A percentile compares a stretch with the other conserved stretches of the same genome.
Conservation (phyloP, 2,797 vertebrate genomes). For the Rhinatrema bivittatum region DNA sequence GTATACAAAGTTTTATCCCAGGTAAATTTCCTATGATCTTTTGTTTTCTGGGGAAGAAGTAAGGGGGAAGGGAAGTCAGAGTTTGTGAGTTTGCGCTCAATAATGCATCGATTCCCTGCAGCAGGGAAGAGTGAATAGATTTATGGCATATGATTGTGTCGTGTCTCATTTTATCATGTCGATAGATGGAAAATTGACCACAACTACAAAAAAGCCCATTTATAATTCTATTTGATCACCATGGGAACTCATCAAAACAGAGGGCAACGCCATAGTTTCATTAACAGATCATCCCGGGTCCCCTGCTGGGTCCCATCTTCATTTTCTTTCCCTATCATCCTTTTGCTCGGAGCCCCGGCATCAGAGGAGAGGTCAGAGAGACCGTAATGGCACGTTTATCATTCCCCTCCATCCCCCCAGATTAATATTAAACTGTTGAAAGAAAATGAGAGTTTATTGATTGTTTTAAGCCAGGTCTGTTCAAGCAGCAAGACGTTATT, state of each 20-base stretch:
- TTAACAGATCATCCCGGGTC: conserved; percentile 76
- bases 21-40: conserved; percentile 70
- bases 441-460: conserved; percentile 90
- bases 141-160: conserved; percentile 82
- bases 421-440: conserved; percentile 89
- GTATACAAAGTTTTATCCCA: conserved; percentile 61
- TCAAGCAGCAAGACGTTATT: conserved; percentile 72
- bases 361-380: conserved; percentile 62
- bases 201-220: conserved; percentile 81
- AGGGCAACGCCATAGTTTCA: conserved; percentile 72
- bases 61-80: too few relatives aligned
- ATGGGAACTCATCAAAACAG: conserved; percentile 79
- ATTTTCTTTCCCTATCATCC: conserved; percentile 71
- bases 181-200: conserved; percentile 83
- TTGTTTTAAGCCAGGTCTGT: conserved; percentile 80
- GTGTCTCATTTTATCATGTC: conserved; percentile 83
- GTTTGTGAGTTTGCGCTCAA: conserved; percentile 74
- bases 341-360: conserved; percentile 60
- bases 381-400: conserved; percentile 67
- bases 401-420: conserved; percentile 69
- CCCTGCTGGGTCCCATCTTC: conserved; percentile 77
- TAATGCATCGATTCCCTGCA: conserved; percentile 77
- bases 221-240: conserved; percentile 85
- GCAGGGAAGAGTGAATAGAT: conserved; percentile 77
- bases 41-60: too few relatives aligned